Percentiles rank a stretch among this genome's conserved stretches.
Evolutionary conservation across 2,888 invertebrate species (phyloP).

Genomic region (Leptopilina myrica): DNA sequence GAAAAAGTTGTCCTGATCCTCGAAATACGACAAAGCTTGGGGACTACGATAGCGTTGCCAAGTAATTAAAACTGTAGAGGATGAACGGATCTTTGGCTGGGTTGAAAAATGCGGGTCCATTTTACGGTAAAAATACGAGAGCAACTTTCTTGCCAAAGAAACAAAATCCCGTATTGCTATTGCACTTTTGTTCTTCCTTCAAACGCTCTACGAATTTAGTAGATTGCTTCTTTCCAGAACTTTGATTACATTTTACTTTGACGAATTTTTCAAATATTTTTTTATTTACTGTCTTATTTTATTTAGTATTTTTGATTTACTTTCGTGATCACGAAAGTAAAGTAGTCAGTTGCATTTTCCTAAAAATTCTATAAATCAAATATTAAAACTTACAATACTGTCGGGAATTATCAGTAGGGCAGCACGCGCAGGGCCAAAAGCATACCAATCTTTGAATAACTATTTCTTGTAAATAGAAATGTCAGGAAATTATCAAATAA

Average conservation of each 20-base stretch:
- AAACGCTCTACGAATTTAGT: slow-evolving; percentile 24
- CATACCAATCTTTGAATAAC: no score
- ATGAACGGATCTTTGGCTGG: slow-evolving; percentile 39
- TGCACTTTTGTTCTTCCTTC: slow-evolving; percentile 36
- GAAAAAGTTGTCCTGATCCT: slow-evolving; percentile 17
- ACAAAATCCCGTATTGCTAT: slow-evolving; percentile 33
- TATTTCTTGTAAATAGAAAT: no score
- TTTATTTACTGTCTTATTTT: background rate
- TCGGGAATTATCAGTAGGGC: no score
- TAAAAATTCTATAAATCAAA: no score
- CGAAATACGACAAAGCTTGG: slow-evolving; percentile 15
- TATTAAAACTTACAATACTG: no score
- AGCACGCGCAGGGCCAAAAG: no score
- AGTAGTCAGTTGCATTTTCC: no score
- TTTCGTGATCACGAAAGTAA: no score
- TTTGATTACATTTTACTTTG: slow-evolving; percentile 24
- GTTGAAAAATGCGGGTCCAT: slow-evolving; percentile 35
- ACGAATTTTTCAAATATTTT: background rate
- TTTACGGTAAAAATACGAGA: slow-evolving; percentile 36
- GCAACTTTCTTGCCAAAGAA: slow-evolving; percentile 37
- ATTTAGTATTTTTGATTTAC: background rate
- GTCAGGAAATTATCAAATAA: no score
- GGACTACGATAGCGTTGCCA: slow-evolving; percentile 33
- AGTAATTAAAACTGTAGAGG: slow-evolving; percentile 40
- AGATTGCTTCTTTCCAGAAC: slow-evolving; percentile 5